phyloP scores from a whole-genome alignment of 2,888 invertebrate genomes.

The Cordilura impudica region DNA sequence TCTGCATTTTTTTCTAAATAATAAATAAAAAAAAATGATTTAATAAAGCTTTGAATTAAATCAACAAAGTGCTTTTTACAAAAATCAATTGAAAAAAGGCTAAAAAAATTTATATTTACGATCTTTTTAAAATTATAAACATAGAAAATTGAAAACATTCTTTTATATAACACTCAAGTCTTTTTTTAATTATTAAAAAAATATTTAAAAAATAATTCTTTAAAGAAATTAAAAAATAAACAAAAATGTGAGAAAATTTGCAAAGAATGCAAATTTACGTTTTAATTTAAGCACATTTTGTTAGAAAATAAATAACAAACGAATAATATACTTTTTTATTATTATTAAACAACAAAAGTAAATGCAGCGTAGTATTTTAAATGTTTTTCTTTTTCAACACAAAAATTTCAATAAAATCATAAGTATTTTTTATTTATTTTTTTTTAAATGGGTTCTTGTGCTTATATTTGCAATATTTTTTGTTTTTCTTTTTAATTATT shows the following conservation, averaged over 20 bases:
- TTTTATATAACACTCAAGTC: not conserved
- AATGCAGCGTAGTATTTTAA: not conserved
- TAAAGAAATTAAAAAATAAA: not conserved
- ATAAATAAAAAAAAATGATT: not conserved
- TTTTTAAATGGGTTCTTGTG: conserved; percentile 28
- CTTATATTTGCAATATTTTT: conserved; percentile 5
- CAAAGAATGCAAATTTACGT: conserved; percentile 16
- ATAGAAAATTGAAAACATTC: not conserved
- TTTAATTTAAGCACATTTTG: conserved; percentile 38
- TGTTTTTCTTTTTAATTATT: conserved; percentile 2
- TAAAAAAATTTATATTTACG: not conserved
- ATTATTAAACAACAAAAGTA: conserved; percentile 8
- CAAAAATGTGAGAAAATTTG: not conserved
- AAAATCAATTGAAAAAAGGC: not conserved
- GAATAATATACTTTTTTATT: not conserved
- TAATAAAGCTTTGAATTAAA: not conserved
- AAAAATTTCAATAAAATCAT: not conserved
- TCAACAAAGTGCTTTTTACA: not conserved
- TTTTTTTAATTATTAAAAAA: no score
- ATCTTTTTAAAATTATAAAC: not conserved
- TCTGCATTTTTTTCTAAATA: not conserved
- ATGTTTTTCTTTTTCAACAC: no score
- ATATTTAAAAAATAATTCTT: no score
- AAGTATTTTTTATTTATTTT: conserved; percentile 1
- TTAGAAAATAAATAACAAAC: not conserved